Evolutionary conservation across 1,140 invertebrate species (phyloP).

Genomic region (Ephestia elutella): DNA sequence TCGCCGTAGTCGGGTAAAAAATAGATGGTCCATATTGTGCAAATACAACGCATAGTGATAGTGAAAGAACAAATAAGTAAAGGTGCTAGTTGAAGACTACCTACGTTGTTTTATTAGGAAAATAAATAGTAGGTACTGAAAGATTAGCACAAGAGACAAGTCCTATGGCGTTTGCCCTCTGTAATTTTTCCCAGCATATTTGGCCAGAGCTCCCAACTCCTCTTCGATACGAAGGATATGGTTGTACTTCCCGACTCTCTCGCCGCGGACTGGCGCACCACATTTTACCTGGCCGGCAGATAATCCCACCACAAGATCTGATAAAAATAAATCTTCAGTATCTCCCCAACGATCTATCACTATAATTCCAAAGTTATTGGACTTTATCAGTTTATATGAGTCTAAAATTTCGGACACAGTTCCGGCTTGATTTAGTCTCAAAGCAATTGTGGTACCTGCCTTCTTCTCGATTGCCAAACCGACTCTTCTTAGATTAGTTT

Average conservation of each 20-base stretch:
- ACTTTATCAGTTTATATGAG: constrained; percentile 91
- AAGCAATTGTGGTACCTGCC: constrained; percentile 94
- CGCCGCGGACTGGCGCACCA: constrained; percentile 97
- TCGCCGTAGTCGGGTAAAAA: too few relatives aligned
- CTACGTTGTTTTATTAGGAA: too few relatives aligned
- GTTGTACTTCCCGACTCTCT: constrained; percentile 98
- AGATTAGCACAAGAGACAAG: not conserved
- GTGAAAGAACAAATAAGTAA: too few relatives aligned
- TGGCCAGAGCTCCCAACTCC: constrained; percentile 90
- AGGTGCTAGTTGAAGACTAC: too few relatives aligned
- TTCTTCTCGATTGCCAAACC: constrained; percentile 95
- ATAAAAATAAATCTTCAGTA: constrained; percentile 98
- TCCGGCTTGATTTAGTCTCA: constrained; percentile 98
- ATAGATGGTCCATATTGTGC: too few relatives aligned
- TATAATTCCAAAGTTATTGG: constrained; percentile 95
- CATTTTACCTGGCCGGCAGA: constrained; percentile 98
- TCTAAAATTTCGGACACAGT: constrained; percentile 96
- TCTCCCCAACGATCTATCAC: constrained; percentile 94
- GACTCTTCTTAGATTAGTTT: constrained; percentile 90
- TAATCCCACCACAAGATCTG: constrained; percentile 97
- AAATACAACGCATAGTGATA: too few relatives aligned
- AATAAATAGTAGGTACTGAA: not conserved
- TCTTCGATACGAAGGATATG: constrained; percentile 98
- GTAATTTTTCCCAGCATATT: constrained; percentile 96
- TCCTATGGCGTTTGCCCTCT: constrained; percentile 62